Conservation (phyloP, 2,797 vertebrate genomes). For the Carduelis carduelis region DNA sequence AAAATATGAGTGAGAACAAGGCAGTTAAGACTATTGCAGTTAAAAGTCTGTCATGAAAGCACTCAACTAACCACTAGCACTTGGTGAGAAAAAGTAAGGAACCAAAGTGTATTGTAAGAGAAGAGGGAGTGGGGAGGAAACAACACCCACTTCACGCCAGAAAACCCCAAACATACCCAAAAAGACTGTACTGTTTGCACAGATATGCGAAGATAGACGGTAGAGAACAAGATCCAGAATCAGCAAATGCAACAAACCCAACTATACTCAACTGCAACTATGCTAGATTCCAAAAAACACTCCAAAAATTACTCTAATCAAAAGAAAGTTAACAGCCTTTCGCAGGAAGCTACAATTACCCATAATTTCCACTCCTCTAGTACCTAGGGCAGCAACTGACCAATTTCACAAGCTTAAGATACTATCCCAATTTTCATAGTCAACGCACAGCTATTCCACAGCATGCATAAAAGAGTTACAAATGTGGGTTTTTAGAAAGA, state of each 20-base stretch:
- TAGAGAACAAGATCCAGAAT: not conserved
- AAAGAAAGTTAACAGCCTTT: not conserved
- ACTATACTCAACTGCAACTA: not conserved
- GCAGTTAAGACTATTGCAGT: not conserved
- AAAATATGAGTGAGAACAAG: not conserved
- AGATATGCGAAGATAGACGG: not conserved
- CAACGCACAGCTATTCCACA: not conserved
- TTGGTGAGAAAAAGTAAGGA: not conserved
- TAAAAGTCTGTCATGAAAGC: not conserved
- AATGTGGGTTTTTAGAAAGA: not conserved
- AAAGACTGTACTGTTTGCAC: not conserved
- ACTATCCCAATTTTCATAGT: not conserved
- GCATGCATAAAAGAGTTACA: not conserved
- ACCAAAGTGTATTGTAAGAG: rapidly evolving
- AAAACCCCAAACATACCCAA: not conserved
- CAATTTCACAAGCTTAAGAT: not conserved
- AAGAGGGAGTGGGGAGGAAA: not conserved
- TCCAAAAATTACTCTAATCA: not conserved
- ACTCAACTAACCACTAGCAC: not conserved
- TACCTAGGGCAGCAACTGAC: not conserved
- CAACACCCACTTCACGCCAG: not conserved
- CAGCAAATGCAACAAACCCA: not conserved
- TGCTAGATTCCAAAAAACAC: not conserved
- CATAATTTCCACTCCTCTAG: not conserved
- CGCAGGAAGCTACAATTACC: not conserved